These are phyloP conservation scores for Drosophila macrospina DNA, from an alignment of 2,888 invertebrate species.

Conservation along the genomic window DNA sequence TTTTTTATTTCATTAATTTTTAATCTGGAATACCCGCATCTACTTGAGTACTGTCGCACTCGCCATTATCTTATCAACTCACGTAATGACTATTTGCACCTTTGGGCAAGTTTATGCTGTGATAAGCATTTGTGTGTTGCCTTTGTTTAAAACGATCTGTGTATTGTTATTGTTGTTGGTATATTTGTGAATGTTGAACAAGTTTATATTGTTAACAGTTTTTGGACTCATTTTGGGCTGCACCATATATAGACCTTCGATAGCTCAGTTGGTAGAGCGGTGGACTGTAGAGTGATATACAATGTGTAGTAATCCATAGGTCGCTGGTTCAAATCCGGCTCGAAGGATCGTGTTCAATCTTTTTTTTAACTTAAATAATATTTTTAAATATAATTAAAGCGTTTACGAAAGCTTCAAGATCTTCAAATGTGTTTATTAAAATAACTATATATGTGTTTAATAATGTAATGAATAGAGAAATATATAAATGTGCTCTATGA, in stretches of 20 bases:
- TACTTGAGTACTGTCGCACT: conserved; percentile 18
- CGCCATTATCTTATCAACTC: conserved; percentile 46
- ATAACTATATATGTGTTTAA: too few species aligned
- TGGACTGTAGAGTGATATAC: conserved; percentile 67
- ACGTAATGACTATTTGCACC: conserved; percentile 18
- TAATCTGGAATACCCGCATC: conserved; percentile 18
- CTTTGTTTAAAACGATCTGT: conserved; percentile 35
- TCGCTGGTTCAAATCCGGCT: conserved; percentile 81
- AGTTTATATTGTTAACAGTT: neutral
- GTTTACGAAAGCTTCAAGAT: too few species aligned
- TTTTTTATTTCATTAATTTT: conserved; percentile 9
- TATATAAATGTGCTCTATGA: too few species aligned
- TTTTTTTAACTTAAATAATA: conserved; percentile 18
- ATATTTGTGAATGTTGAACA: conserved; percentile 19
- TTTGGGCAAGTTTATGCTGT: conserved; percentile 46
- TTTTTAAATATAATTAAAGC: too few species aligned
- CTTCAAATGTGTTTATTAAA: too few species aligned
- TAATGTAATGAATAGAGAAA: too few species aligned
- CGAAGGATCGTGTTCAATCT: conserved; percentile 61
- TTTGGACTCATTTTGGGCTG: conserved; percentile 10
- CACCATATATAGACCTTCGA: conserved; percentile 65
- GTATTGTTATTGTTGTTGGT: conserved; percentile 22
- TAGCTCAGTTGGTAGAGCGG: conserved; percentile 81
- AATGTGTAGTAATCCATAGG: conserved; percentile 70
- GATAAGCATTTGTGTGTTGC: conserved; percentile 54